These are phyloP conservation scores for Etia nguti DNA, from an alignment of 2,113 vertebrate species.

Conservation along the genomic window DNA sequence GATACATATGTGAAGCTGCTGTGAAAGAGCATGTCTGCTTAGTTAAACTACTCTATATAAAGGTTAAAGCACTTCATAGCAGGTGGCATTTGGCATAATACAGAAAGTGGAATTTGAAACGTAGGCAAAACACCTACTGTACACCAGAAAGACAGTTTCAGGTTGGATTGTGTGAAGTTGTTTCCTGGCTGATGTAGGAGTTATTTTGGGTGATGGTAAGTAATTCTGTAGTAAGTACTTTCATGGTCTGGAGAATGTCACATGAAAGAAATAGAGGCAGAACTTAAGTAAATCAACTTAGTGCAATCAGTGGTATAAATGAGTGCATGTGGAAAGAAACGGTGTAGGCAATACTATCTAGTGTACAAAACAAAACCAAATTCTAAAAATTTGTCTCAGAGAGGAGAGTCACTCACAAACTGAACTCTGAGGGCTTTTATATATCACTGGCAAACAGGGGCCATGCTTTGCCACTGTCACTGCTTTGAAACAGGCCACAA, in stretches of 20 bases:
- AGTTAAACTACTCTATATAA: fast-evolving
- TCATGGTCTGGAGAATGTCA: background rate
- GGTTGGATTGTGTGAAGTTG: background rate
- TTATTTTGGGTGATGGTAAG: background rate
- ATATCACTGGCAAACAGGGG: background rate
- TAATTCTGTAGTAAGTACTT: background rate
- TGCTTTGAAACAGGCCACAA: background rate
- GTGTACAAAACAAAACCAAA: background rate
- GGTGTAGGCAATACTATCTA: background rate
- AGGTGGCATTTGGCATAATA: background rate
- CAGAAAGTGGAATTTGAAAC: background rate
- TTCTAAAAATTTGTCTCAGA: background rate
- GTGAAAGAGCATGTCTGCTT: background rate
- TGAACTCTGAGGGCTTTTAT: background rate
- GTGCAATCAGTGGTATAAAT: background rate
- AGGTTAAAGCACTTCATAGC: background rate
- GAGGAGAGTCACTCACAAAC: background rate
- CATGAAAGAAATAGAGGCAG: fast-evolving
- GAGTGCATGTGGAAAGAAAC: background rate
- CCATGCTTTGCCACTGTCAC: background rate
- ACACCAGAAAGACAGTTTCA: background rate
- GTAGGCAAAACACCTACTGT: background rate
- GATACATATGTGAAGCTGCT: background rate
- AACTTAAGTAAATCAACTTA: background rate
- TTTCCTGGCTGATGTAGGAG: fast-evolving